Conservation (phyloP, 2,888 invertebrate genomes). For the Sarcophaga subvicina region DNA sequence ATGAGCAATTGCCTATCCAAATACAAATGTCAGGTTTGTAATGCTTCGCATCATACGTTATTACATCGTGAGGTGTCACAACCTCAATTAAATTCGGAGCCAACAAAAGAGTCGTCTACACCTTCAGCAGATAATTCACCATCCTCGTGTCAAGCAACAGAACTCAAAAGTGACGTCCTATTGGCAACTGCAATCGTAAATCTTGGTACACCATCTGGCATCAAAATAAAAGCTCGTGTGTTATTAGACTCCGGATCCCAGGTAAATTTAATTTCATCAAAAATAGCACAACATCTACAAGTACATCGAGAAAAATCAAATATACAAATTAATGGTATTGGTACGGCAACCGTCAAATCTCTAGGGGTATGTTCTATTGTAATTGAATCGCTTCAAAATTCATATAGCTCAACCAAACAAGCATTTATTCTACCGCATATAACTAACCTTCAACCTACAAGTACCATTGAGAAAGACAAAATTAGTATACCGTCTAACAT, state of each 20-base stretch:
- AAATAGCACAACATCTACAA: constrained; percentile 25
- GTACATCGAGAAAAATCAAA: constrained; percentile 1
- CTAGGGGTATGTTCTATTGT: not conserved
- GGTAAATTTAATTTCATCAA: constrained; percentile 41
- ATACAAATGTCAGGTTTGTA: not conserved
- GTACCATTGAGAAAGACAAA: constrained; percentile 30
- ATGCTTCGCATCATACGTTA: too few relatives aligned
- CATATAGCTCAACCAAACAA: not conserved
- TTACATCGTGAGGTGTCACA: not conserved
- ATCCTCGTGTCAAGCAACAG: not conserved
- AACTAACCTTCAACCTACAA: not conserved
- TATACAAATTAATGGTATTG: constrained; percentile 12
- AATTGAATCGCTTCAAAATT: not conserved
- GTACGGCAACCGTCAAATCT: not conserved
- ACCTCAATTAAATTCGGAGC: not conserved
- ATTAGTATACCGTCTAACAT: constrained; percentile 8
- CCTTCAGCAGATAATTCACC: not conserved
- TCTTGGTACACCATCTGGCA: not conserved
- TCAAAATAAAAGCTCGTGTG: constrained; percentile 19
- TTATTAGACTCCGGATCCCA: constrained; percentile 52
- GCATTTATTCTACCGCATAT: constrained; percentile 3
- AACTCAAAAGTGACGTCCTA: constrained; percentile 10
- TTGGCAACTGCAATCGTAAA: constrained; percentile 28
- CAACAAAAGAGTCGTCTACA: not conserved
- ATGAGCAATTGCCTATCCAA: not conserved